phyloP scores from a whole-genome alignment of 2,888 invertebrate species.

The Cyclophora albipunctata region DNA sequence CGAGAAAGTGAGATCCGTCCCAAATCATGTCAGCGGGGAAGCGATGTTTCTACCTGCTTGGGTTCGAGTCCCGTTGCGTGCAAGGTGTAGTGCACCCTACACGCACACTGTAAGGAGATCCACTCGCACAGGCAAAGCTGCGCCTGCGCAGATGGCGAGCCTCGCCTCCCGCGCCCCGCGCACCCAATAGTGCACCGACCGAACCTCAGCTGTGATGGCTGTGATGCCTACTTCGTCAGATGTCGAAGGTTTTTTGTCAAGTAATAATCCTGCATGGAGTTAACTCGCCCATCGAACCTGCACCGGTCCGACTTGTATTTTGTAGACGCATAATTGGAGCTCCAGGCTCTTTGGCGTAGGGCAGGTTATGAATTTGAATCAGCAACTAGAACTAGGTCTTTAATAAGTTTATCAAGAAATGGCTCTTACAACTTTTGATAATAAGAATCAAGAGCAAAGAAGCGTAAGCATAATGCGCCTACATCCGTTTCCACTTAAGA shows the following conservation, averaged over 20 bases:
- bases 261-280: constrained; percentile 25
- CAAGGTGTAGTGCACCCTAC: constrained; percentile 63
- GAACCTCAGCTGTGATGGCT: constrained; percentile 46
- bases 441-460: too few species aligned
- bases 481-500: too few species aligned
- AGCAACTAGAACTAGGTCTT: neutral
- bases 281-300: constrained; percentile 18
- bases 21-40: constrained; percentile 57
- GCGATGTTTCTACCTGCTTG: constrained; percentile 58
- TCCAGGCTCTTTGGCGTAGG: constrained; percentile 18
- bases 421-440: too few species aligned
- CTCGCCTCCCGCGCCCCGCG: constrained; percentile 23
- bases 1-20: constrained; percentile 57
- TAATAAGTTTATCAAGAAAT: too few species aligned
- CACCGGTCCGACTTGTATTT: constrained; percentile 20
- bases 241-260: constrained; percentile 54
- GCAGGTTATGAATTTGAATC: constrained; percentile 16
- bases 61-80: constrained; percentile 65
- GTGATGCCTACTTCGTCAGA: constrained; percentile 39
- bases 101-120: constrained; percentile 29
- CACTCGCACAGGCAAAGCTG: constrained; percentile 27
- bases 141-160: constrained; percentile 45
- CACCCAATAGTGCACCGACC: constrained; percentile 57
- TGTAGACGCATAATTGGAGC: constrained; percentile 18
- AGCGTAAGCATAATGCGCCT: too few species aligned